Percentiles rank a stretch among this genome's conserved stretches.
phyloP scores from a whole-genome alignment of 2,797 vertebrate species.

The Sciurus carolinensis region DNA sequence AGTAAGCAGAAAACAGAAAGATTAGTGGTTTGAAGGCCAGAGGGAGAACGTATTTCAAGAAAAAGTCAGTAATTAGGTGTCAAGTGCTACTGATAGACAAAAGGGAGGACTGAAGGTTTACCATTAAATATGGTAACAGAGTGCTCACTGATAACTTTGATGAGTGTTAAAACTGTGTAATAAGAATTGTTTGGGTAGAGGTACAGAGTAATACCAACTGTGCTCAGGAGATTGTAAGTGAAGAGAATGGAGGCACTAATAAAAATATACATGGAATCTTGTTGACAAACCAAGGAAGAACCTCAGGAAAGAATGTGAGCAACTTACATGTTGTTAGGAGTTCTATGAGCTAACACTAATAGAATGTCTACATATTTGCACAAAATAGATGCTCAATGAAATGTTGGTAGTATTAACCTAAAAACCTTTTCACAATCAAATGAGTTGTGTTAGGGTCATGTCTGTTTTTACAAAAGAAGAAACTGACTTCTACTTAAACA shows the following conservation, averaged over 20 bases:
- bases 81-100: neutral
- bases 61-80: constrained; percentile 42
- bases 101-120: neutral
- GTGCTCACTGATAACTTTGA: neutral
- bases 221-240: neutral
- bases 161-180: neutral
- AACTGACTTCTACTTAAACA: neutral
- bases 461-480: neutral
- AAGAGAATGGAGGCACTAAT: neutral
- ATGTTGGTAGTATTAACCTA: neutral
- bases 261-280: neutral
- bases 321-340: neutral
- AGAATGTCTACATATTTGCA: neutral
- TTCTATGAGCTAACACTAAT: neutral
- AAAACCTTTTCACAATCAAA: neutral
- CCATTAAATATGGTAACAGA: neutral
- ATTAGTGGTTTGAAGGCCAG: neutral
- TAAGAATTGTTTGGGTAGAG: neutral
- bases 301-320: neutral
- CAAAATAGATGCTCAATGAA: neutral
- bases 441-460: neutral
- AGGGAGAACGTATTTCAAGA: neutral
- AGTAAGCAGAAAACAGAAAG: neutral
- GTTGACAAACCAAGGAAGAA: neutral
- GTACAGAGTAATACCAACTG: neutral